Evolutionary conservation across 1,140 invertebrate species (phyloP), one percentile per base, ranked within the genome.

Genomic region (Oreohelix idahoensis): DNA sequence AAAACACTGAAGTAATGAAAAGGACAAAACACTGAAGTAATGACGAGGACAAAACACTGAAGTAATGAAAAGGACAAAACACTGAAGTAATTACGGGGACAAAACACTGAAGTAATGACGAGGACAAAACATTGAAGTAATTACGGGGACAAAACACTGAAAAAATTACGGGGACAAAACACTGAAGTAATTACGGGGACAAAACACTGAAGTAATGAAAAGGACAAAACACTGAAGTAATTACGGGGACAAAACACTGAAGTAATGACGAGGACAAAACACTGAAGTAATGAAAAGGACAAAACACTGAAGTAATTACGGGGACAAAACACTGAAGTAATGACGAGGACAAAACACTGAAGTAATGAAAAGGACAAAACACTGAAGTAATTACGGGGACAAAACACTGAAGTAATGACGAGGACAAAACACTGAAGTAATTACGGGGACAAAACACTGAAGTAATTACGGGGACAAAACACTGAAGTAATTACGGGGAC

Each of bases 71-170:
- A 83, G 97, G 98, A 89, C 98, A 99, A 17, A n/a, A n/a, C n/a
- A n/a, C n/a, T n/a, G n/a, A n/a, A n/a, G n/a, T n/a, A n/a, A n/a
- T n/a, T n/a, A n/a, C 5, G 42, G 15, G 15, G 42, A 8, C 15
- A 8, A 45, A 15, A 45, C 15, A 45, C 53, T 2, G 4, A 58
- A 20, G 51, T 63, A 95, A 95, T 95, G 93, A 96, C 96, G 95
- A 83, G 97, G 98, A 89, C 98, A 99, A 17, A 97, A 95, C 94
- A 96, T 95, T 87, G 95, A 96, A n/a, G n/a, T n/a, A n/a, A n/a
- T n/a, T n/a, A n/a, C 5, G 42, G 15, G 15, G 42, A 8, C 15
- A 8, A 45, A 15, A 45, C 15, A 45, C 53, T 2, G 4, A 58
- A 20, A 32, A 38, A 95, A 95, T 95, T 93, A 96, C 96, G 95